phyloP scores from a whole-genome alignment of 2,888 invertebrate species.

The Melangyna quadrimaculata region DNA sequence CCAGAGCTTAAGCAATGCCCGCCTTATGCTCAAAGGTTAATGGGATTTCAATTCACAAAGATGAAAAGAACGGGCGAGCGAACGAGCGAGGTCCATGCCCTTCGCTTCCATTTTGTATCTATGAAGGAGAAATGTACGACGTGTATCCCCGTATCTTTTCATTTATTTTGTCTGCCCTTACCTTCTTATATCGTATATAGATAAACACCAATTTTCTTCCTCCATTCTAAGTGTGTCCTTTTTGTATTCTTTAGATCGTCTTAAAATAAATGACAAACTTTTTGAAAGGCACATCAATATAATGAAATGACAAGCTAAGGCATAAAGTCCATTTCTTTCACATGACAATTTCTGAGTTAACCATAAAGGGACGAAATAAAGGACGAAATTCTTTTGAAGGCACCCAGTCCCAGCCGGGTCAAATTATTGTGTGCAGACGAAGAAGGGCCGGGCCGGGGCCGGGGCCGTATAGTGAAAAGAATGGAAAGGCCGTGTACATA shows the following conservation, averaged over 20 bases:
- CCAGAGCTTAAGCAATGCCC: constrained; percentile 5
- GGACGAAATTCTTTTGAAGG: constrained; percentile 53
- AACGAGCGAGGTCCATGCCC: constrained; percentile 49
- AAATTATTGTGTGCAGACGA: background rate
- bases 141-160: constrained; percentile 16
- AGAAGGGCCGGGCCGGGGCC: too few relatives aligned
- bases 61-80: constrained; percentile 27
- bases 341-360: constrained; percentile 12
- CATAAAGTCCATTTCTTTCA: constrained; percentile 45
- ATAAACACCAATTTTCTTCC: constrained; percentile 61
- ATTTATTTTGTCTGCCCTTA: constrained; percentile 54
- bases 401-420: constrained; percentile 1
- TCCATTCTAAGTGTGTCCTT: constrained; percentile 34
- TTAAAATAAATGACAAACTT: constrained; percentile 69
- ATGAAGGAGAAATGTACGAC: background rate
- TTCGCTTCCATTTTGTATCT: constrained; percentile 7
- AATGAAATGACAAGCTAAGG: constrained; percentile 66
- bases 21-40: constrained; percentile 55
- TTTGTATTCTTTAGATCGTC: constrained; percentile 57
- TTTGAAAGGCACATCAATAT: constrained; percentile 70
- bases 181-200: background rate
- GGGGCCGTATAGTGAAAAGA: background rate
- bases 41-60: constrained; percentile 57
- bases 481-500: constrained; percentile 14
- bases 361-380: background rate